phyloP scores from a whole-genome alignment of 1,140 invertebrate genomes.

The Drosophila neocordata region DNA sequence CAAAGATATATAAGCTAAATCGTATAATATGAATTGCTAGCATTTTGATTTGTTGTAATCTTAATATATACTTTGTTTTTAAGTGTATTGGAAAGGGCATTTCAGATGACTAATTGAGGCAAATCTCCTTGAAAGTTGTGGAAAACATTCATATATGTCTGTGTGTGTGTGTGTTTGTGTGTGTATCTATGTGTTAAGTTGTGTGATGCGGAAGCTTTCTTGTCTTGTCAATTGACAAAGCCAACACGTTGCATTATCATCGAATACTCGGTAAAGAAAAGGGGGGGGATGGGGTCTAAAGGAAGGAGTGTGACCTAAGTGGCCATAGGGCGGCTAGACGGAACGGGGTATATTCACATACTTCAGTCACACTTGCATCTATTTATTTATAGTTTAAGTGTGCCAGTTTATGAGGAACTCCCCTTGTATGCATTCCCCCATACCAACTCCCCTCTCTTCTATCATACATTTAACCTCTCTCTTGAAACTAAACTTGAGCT shows the following conservation, averaged over 20 bases:
- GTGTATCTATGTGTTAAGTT: too few relatives aligned
- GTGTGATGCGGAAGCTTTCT: constrained; percentile 48
- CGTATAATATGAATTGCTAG: too few relatives aligned
- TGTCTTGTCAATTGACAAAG: constrained; percentile 56
- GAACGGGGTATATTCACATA: neutral
- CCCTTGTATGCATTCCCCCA: too few relatives aligned
- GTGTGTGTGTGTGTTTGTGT: neutral
- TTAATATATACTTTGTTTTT: neutral
- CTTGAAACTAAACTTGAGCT: constrained; percentile 43
- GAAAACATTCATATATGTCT: neutral
- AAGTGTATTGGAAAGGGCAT: neutral
- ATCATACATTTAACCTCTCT: neutral
- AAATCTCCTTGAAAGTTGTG: constrained; percentile 9
- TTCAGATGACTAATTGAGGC: constrained; percentile 2
- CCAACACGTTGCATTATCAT: constrained; percentile 47
- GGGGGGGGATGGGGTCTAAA: too few relatives aligned
- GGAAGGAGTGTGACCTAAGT: too few relatives aligned
- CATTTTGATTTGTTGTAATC: neutral
- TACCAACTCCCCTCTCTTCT: too few relatives aligned
- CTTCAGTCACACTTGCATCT: constrained; percentile 15
- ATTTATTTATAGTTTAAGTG: constrained; percentile 28
- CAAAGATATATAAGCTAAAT: too few relatives aligned
- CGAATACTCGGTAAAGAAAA: neutral
- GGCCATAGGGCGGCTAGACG: too few relatives aligned
- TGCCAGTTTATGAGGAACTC: constrained; percentile 36